Base-by-base conservation (phyloP, 2,113 vertebrate genomes). In the Nerophis ophidion region DNA sequence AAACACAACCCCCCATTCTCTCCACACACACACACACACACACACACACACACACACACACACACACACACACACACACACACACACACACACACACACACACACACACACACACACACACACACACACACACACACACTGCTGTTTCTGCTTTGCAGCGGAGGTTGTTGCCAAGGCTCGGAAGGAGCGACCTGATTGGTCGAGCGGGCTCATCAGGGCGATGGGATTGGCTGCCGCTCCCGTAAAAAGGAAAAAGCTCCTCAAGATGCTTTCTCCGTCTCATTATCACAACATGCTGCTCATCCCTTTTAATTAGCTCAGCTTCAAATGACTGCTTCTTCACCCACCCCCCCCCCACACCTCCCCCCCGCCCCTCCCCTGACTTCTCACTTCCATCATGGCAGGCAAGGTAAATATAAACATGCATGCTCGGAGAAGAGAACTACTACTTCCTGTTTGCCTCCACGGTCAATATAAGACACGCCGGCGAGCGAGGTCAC, bases 91-190 rank as follows among this genome's bases (percentile, higher is more conserved):
- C n/a, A n/a, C n/a, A n/a, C n/a, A n/a, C n/a, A n/a, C n/a, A n/a
- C n/a, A n/a, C n/a, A n/a, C n/a, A n/a, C n/a, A n/a, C n/a, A n/a
- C n/a, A n/a, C n/a, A n/a, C n/a, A n/a, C n/a, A n/a, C n/a, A n/a
- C n/a, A n/a, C n/a, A n/a, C n/a, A n/a, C n/a, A n/a, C n/a, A n/a
- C n/a, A n/a, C n/a, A n/a, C n/a, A n/a, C n/a, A n/a, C n/a, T n/a
- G 65, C 70, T 60, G 70, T 75, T 77, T 80, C 46, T 34, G 55
- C 74, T 77, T 80, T 80, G 80, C 81, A 38, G 67, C 75, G 63
- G 71, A 82, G 83, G 88, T 85, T 90, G 88, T 90, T 90, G 88
- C 89, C 89, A 89, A 83, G 89, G 87, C 88, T 89, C 86, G 66
- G 75, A 82, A 65, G 66, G 78, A 80, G 79, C 67, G 16, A 82